Percentiles rank a stretch among this genome's conserved stretches.
Evolutionary conservation across 2,113 vertebrate species (phyloP).

Genomic region (Opisthocomus hoazin): DNA sequence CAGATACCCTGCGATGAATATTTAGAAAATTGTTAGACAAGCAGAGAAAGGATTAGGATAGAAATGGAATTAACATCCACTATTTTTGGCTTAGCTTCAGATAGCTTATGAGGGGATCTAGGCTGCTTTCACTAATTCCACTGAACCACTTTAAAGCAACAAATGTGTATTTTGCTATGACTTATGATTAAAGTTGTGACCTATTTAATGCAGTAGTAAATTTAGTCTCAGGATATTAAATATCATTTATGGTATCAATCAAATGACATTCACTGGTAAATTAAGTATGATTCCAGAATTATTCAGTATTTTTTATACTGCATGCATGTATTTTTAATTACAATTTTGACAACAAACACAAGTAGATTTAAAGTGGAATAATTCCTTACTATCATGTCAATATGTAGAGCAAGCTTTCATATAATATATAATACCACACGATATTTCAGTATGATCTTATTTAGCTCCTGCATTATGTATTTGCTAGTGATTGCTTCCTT

Average conservation of each 20-base stretch:
- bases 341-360: neutral
- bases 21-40: constrained; percentile 42
- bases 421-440: neutral
- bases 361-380: neutral
- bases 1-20: neutral
- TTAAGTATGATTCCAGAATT: neutral
- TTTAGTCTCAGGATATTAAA: neutral
- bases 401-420: neutral
- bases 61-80: constrained; percentile 72
- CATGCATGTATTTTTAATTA: neutral
- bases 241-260: neutral
- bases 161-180: constrained; percentile 52
- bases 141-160: constrained; percentile 64
- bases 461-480: neutral
- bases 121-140: constrained; percentile 68
- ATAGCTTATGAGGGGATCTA: constrained; percentile 67
- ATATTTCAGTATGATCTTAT: neutral
- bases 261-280: neutral
- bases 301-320: neutral
- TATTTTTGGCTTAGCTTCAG: constrained; percentile 73
- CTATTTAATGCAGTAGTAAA: constrained; percentile 46
- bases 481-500: neutral
- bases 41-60: constrained; percentile 61
- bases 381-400: neutral
- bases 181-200: constrained; percentile 63